These are phyloP conservation scores for Dissostichus mawsoni DNA, from an alignment of 2,113 vertebrate species.

Conservation along the genomic window DNA sequence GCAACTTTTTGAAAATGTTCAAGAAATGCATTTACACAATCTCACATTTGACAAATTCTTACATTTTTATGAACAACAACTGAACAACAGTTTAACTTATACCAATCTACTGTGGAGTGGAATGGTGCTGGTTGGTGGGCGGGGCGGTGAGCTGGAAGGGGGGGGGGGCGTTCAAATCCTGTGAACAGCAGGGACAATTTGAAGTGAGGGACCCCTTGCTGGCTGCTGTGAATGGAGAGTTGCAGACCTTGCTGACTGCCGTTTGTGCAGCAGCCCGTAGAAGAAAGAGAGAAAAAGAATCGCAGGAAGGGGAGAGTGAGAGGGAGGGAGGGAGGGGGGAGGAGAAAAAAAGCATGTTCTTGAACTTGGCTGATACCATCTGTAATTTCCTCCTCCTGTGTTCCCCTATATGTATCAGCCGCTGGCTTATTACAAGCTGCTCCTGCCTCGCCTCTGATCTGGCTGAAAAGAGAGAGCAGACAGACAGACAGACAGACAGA, in stretches of 20 bases:
- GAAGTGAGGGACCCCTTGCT: slow-evolving; percentile 72
- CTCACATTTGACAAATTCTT: background rate
- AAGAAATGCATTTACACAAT: background rate
- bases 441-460: slow-evolving; percentile 46
- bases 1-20: background rate
- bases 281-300: slow-evolving; percentile 62
- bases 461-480: slow-evolving; percentile 1
- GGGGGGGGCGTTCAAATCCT: slow-evolving; percentile 38
- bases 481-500: background rate
- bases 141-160: background rate
- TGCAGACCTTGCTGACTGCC: slow-evolving; percentile 75
- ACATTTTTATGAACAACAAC: too few species aligned
- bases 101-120: background rate
- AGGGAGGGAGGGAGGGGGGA: background rate
- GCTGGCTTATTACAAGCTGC: slow-evolving; percentile 44
- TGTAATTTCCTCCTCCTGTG: slow-evolving; percentile 75
- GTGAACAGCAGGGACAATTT: slow-evolving; percentile 48
- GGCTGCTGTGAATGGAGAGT: slow-evolving; percentile 72
- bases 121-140: background rate
- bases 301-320: slow-evolving; percentile 33
- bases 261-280: slow-evolving; percentile 61
- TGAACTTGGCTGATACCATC: slow-evolving; percentile 78
- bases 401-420: slow-evolving; percentile 50
- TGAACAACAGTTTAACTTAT: background rate
- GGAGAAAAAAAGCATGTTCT: slow-evolving; percentile 52